Conservation (phyloP, 2,888 invertebrate species). For the Lamellibrachia columna region DNA sequence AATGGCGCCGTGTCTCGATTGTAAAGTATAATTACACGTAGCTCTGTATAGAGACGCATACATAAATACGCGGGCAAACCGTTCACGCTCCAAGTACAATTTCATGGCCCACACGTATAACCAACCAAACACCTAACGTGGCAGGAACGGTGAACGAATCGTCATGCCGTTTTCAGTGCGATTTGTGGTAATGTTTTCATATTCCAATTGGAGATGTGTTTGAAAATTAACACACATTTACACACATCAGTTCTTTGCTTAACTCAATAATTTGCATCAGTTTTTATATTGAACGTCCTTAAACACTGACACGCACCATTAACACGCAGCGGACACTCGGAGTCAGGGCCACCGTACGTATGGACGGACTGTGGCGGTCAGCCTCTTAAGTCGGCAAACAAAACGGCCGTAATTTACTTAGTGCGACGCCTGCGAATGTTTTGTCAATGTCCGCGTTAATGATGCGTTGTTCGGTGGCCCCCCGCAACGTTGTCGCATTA, state of each 20-base stretch:
- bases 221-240: too few species aligned
- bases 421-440: background rate
- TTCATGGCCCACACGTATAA: too few species aligned
- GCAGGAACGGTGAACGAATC: too few species aligned
- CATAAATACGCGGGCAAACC: background rate
- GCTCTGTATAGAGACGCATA: background rate
- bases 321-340: background rate
- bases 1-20: background rate
- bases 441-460: background rate
- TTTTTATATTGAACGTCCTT: background rate
- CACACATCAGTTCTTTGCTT: too few species aligned
- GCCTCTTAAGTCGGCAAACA: background rate
- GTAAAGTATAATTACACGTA: background rate
- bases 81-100: too few species aligned
- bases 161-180: too few species aligned
- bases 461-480: slow-evolving; percentile 6
- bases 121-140: too few species aligned
- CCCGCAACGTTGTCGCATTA: background rate
- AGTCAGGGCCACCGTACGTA: background rate
- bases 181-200: too few species aligned
- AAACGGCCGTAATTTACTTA: background rate
- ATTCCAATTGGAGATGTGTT: too few species aligned
- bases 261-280: too few species aligned
- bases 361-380: background rate
- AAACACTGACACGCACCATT: background rate